Evolutionary conservation across 2,888 invertebrate genomes (phyloP), one percentile per base, ranked within the genome.

Genomic region (Coenonympha glycerion): DNA sequence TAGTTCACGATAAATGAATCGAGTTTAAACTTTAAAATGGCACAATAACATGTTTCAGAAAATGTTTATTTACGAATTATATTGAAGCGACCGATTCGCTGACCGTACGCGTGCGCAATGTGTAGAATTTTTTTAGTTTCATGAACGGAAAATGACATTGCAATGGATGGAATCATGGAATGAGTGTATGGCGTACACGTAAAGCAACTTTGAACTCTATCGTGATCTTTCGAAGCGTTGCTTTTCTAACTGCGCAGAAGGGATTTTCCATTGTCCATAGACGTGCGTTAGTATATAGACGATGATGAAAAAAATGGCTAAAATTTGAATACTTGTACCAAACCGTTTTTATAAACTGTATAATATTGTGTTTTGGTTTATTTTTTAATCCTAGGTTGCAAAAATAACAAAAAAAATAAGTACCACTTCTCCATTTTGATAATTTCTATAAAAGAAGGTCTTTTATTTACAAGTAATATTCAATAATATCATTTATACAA

Each of bases 91-190:
- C 73, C 64, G 61, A 56, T 52, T 55, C 53, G 53, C 54, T 53
- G 54, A 55, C 55, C 56, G 58, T 61, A 66, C 73, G 69, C 72
- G 68, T 71, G 68, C 68, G 68, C 66, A 80, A 73, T 79, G 76
- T 72, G 53, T 55, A 62, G 64, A 31, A 30, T 8, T 39, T 15
- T 13, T 5, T 22, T n/a, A n/a, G n/a, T n/a, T n/a, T n/a, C 34
- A 49, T 46, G 37, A 52, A 47, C 44, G 40, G 46, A 48, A 50
- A 52, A 36, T 45, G 46, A 41, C 48, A 48, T n/a, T n/a, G n/a
- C n/a, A n/a, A n/a, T n/a, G n/a, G n/a, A n/a, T n/a, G n/a, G n/a
- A n/a, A n/a, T n/a, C n/a, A n/a, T 57, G 53, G 50, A 44, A 34
- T 22, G 22, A 15, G 15, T 26, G 24, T 40, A 11, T 19, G 31